Percentiles rank a stretch among this genome's conserved stretches.
Evolutionary conservation across 2,797 vertebrate genomes (phyloP).

Genomic region (Benthosema pterotum): DNA sequence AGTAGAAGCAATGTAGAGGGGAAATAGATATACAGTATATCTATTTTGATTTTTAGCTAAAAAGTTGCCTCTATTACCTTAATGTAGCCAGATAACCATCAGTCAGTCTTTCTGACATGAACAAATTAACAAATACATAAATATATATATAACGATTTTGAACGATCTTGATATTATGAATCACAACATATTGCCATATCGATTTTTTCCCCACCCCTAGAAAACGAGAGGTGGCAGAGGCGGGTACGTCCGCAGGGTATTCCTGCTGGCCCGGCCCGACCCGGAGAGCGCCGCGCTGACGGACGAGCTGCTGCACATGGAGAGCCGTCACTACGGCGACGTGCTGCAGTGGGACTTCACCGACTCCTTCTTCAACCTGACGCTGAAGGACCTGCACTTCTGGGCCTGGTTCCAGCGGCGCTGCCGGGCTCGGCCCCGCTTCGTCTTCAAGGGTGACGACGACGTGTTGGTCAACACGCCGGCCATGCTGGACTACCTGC

Average conservation of each 20-base stretch:
- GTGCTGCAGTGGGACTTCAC: slow-evolving; percentile 81
- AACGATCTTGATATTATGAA: too few species aligned
- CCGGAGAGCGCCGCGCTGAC: slow-evolving; percentile 21
- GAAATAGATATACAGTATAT: too few species aligned
- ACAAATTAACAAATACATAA: too few species aligned
- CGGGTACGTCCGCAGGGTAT: slow-evolving; percentile 72
- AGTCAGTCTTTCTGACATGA: too few species aligned
- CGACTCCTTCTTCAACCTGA: slow-evolving; percentile 83
- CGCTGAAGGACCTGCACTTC: slow-evolving; percentile 81
- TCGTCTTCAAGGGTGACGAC: slow-evolving; percentile 81
- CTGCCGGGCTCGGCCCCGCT: slow-evolving; percentile 57
- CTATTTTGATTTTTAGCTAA: too few species aligned
- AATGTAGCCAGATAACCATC: too few species aligned
- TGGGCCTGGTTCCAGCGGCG: slow-evolving; percentile 74
- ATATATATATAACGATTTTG: too few species aligned
- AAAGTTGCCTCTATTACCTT: too few species aligned
- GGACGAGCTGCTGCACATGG: slow-evolving; percentile 33
- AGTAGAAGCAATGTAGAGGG: too few species aligned
- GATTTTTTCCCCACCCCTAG: too few species aligned
- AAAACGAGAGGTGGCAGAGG: too few species aligned
- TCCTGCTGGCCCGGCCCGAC: slow-evolving; percentile 71
- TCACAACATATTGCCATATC: too few species aligned
- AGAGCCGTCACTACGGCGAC: slow-evolving; percentile 62
- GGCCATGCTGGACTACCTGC: slow-evolving; percentile 68
- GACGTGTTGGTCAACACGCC: slow-evolving; percentile 79